Conservation (phyloP, 1,140 invertebrate genomes). For the Chironomus striatipennis region DNA sequence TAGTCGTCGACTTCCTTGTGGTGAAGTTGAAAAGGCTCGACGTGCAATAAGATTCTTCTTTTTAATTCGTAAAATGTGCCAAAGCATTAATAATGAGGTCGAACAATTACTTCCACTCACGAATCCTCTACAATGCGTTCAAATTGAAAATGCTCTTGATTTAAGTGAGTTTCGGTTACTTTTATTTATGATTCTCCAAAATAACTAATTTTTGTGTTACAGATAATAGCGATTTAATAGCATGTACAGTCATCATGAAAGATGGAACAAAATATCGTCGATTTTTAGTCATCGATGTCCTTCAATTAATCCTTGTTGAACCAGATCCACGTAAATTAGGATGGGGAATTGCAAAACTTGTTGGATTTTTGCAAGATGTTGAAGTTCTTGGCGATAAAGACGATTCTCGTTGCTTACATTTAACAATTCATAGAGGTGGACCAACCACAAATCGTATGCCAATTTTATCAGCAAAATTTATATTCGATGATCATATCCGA, state of each 20-base stretch:
- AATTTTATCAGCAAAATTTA: slow-evolving; percentile 81
- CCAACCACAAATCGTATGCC: slow-evolving; percentile 59
- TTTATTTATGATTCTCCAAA: too few species aligned
- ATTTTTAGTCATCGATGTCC: slow-evolving; percentile 89
- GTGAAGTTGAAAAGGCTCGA: slow-evolving; percentile 89
- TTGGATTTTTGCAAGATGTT: slow-evolving; percentile 76
- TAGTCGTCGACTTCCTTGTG: slow-evolving; percentile 88
- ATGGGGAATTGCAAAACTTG: slow-evolving; percentile 94
- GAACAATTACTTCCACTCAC: slow-evolving; percentile 89
- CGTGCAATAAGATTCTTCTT: slow-evolving; percentile 93
- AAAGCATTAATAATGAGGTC: slow-evolving; percentile 68
- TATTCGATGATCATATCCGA: slow-evolving; percentile 97
- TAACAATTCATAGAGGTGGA: slow-evolving; percentile 78
- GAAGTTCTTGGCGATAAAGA: slow-evolving; percentile 85
- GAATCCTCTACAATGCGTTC: slow-evolving; percentile 78
- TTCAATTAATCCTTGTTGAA: slow-evolving; percentile 94
- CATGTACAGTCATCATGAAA: slow-evolving; percentile 84
- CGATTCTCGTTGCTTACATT: slow-evolving; percentile 89
- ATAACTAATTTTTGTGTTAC: slow-evolving; percentile 26
- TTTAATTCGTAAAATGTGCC: slow-evolving; percentile 73
- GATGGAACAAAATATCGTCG: slow-evolving; percentile 82
- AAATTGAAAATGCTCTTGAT: slow-evolving; percentile 86
- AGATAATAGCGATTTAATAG: slow-evolving; percentile 97
- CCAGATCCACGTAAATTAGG: slow-evolving; percentile 87
- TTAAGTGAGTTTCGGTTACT: slow-evolving; percentile 75